Base-by-base conservation (phyloP, 2,888 invertebrate genomes). In the Lucinisca nassula region DNA sequence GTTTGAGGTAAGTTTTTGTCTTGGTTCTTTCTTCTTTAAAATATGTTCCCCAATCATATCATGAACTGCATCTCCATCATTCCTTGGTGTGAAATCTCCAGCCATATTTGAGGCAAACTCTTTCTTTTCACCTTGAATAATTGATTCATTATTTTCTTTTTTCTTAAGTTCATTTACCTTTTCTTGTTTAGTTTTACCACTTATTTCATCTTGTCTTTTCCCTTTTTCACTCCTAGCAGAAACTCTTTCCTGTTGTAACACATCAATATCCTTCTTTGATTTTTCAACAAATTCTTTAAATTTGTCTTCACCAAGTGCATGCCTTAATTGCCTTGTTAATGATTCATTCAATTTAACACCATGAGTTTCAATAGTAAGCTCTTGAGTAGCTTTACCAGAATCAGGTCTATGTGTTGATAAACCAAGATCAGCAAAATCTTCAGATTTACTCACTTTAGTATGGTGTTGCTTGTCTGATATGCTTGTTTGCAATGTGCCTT, bases 351-450 rank as follows among this genome's bases (percentile, higher is more conserved):
- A 82, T 27, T 84, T 88, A 35, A 89, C 84, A 37, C 88, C 90
- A 24, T 87, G 84, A 49, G 83, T 45, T 24, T 80, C 85, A 61
- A 72, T 82, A 17, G 67, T 35, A 67, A 75, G 74, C 30, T 67
- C 38, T 30, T 80, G 82, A 55, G 79, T 85, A n/a, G 51, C 55
- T 40, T 81, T 84, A 0, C 89, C 88, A 61, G 88, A 88, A 4
- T 93, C 93, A 37, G 93, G 93, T 45, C 94, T 90, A 84, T 94
- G 94, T n/a, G 95, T 94, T 21, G 92, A 90, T 30, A 94, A 85
- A 76, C 93, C 94, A 24, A 94, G 86, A 27, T 92, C 92, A 45
- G 90, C 84, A n/a, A 88, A 55, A 72, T 90, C 89, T 51, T 77
- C 75, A 82, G 92, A 93, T 14, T 84, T 79, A 17, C 82, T 74